Evolutionary conservation across 2,888 invertebrate species (phyloP).

Genomic region (Volucella bombylans): DNA sequence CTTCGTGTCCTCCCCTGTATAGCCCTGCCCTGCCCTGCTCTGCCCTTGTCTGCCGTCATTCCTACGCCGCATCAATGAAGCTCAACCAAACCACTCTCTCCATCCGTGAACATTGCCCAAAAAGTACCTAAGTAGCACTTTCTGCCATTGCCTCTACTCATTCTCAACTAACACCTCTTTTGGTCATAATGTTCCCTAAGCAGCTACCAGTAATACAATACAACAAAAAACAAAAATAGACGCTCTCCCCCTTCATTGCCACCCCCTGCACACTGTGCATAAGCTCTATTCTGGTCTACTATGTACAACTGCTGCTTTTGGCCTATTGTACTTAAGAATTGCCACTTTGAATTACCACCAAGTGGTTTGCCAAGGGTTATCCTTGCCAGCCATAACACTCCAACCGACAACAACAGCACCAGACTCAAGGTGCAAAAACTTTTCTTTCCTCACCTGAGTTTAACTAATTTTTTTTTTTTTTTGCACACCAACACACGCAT

Average conservation of each 20-base stretch:
- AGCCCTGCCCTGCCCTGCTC: neutral
- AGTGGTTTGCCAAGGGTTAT: slow-evolving; percentile 72
- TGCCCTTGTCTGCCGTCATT: too few species aligned
- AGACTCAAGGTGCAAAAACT: slow-evolving; percentile 37
- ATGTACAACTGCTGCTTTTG: neutral
- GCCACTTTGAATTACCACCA: slow-evolving; percentile 72
- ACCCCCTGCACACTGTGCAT: neutral
- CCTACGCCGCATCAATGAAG: too few species aligned
- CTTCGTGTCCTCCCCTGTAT: neutral
- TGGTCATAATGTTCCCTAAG: slow-evolving; percentile 59
- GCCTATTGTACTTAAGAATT: slow-evolving; percentile 69
- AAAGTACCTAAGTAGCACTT: slow-evolving; percentile 57
- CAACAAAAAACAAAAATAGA: slow-evolving; percentile 20
- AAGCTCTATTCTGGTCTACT: too few species aligned
- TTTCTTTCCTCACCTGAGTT: slow-evolving; percentile 51
- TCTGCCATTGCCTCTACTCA: slow-evolving; percentile 33
- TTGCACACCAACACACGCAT: slow-evolving; percentile 13
- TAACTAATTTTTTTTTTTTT: slow-evolving; percentile 8
- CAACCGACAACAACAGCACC: slow-evolving; percentile 12
- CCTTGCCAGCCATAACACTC: slow-evolving; percentile 53
- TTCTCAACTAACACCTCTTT: slow-evolving; percentile 58
- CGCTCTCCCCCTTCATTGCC: neutral
- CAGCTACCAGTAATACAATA: slow-evolving; percentile 5
- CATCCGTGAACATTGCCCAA: slow-evolving; percentile 35
- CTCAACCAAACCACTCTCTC: too few species aligned